Evolutionary conservation across 2,888 invertebrate genomes (phyloP).

Genomic region (Trissoscelio sp.): DNA sequence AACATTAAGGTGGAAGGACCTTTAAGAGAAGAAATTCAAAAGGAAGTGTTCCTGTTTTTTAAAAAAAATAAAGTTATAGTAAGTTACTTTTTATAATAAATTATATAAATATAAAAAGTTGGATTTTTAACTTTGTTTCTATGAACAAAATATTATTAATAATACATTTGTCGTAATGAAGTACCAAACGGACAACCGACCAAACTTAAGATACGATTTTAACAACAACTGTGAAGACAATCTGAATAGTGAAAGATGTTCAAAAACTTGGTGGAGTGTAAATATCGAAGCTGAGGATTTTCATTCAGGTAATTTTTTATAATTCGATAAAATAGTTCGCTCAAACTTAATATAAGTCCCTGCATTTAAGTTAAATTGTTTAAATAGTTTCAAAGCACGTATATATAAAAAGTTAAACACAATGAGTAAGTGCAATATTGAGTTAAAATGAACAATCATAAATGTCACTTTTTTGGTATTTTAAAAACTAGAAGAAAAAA

Average conservation of each 20-base stretch:
- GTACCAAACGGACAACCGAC: constrained; percentile 85
- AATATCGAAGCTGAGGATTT: constrained; percentile 88
- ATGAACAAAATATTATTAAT: too few relatives aligned
- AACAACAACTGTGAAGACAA: constrained; percentile 87
- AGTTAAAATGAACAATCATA: constrained; percentile 1
- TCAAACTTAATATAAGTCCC: not conserved
- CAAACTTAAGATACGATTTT: constrained; percentile 86
- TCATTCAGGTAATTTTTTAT: constrained; percentile 62
- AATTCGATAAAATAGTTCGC: constrained; percentile 6
- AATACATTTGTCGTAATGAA: too few relatives aligned
- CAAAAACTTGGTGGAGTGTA: constrained; percentile 88
- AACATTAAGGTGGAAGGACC: too few relatives aligned
- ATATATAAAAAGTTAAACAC: constrained; percentile 15
- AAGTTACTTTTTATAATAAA: too few relatives aligned
- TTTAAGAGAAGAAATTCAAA: too few relatives aligned
- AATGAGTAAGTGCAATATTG: constrained; percentile 1
- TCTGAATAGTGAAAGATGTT: constrained; percentile 85
- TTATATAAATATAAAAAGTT: too few relatives aligned
- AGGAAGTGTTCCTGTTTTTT: too few relatives aligned
- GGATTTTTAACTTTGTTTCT: too few relatives aligned
- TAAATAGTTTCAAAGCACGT: too few relatives aligned
- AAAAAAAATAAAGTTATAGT: too few relatives aligned
- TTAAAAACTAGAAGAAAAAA: not conserved
- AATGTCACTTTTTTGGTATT: constrained; percentile 14
- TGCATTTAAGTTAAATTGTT: not conserved